phyloP scores from a whole-genome alignment of 2,888 invertebrate genomes.

The Carpatolechia fugitivella region DNA sequence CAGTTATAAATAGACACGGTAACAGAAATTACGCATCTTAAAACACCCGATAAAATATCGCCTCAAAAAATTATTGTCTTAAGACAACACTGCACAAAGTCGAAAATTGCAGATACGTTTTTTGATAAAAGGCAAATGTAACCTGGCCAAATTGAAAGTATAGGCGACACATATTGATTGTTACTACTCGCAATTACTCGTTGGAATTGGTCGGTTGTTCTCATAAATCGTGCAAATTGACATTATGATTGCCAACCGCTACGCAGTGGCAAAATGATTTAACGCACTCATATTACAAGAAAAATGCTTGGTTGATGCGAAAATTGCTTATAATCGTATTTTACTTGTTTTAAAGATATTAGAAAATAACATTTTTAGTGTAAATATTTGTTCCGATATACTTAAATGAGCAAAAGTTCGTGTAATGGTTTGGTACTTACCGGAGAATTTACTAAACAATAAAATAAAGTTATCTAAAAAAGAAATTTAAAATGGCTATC shows the following conservation, averaged over 20 bases:
- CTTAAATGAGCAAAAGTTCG: no score
- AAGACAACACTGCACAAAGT: neutral
- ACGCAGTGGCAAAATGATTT: slow-evolving; percentile 11
- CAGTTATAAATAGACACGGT: slow-evolving; percentile 13
- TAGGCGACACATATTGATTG: slow-evolving; percentile 41
- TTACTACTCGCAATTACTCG: slow-evolving; percentile 36
- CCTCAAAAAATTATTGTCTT: neutral
- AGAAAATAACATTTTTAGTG: no score
- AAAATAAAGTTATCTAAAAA: no score
- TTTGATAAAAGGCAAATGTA: slow-evolving; percentile 1
- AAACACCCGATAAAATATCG: neutral
- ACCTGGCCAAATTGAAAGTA: slow-evolving; percentile 14
- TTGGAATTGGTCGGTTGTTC: slow-evolving; percentile 34
- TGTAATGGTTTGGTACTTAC: no score
- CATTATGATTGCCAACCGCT: slow-evolving; percentile 38
- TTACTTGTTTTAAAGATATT: no score
- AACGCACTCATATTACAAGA: neutral
- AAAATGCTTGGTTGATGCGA: neutral
- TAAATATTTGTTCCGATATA: no score
- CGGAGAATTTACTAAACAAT: no score
- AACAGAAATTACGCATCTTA: neutral
- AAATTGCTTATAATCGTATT: neutral
- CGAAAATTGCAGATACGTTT: neutral
- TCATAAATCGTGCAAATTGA: slow-evolving; percentile 50
- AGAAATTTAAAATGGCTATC: no score